Conservation (phyloP, 1,140 invertebrate genomes). For the Heliothis virescens region DNA sequence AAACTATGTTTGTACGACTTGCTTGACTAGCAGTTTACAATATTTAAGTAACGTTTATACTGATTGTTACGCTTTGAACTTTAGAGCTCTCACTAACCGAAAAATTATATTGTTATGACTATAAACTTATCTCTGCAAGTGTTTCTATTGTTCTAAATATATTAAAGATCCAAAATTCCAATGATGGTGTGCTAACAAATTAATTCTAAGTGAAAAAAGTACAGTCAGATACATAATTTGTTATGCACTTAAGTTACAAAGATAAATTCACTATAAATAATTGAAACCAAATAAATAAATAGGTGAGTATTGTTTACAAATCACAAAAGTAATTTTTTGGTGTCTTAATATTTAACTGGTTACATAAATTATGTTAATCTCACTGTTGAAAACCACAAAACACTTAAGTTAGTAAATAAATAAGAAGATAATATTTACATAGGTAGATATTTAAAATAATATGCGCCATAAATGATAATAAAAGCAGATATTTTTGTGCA, state of each 20-base stretch:
- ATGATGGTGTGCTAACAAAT: no score
- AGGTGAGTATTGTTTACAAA: no score
- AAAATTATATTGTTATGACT: neutral
- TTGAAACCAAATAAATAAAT: no score
- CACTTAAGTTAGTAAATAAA: conserved; percentile 13
- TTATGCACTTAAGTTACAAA: no score
- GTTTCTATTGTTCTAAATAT: no score
- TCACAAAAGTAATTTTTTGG: no score
- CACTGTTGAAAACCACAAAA: conserved; percentile 24
- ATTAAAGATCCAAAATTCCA: neutral
- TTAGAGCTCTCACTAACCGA: conserved; percentile 26
- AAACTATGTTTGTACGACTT: conserved; percentile 40
- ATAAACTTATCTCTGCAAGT: neutral
- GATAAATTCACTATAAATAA: no score
- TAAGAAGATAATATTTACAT: neutral
- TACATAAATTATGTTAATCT: conserved; percentile 21
- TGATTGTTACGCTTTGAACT: conserved; percentile 32
- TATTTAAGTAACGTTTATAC: conserved; percentile 32
- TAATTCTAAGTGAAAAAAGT: no score
- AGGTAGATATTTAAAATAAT: neutral
- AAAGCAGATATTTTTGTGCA: no score
- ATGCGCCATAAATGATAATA: neutral
- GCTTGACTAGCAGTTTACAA: conserved; percentile 35
- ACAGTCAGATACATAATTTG: no score
- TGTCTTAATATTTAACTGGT: neutral